Percentiles rank a stretch among this genome's conserved stretches.
Conservation (phyloP, 2,113 vertebrate species). For the Corynorhinus townsendii region DNA sequence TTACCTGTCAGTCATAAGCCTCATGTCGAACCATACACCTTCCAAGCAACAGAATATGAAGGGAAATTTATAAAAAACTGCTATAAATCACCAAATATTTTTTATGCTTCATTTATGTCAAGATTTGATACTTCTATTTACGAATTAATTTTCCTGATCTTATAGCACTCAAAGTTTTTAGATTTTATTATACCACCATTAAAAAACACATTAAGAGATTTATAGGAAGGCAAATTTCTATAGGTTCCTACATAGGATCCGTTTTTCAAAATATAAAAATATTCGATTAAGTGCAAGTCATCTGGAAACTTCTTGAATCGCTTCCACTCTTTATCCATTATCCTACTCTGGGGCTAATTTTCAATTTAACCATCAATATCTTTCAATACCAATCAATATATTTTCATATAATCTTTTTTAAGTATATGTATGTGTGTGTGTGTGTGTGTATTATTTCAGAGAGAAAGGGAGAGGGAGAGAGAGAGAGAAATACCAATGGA, state of each 20-base stretch:
- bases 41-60: not conserved
- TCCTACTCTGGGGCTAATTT: not conserved
- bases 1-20: not conserved
- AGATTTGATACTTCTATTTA: not conserved
- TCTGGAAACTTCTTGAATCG: conserved; percentile 17
- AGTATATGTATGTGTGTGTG: accelerated
- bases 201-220: not conserved
- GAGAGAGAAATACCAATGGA: no score
- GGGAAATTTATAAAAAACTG: not conserved
- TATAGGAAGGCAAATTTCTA: not conserved
- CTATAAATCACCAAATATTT: not conserved
- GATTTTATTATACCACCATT: not conserved
- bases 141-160: not conserved
- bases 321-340: not conserved
- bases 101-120: not conserved
- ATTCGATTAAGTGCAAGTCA: not conserved
- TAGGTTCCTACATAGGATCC: not conserved
- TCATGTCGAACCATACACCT: not conserved
- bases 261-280: conserved; percentile 12
- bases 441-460: no score
- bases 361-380: not conserved
- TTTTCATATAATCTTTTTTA: not conserved
- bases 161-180: not conserved
- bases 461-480: no score
- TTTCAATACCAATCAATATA: not conserved